A percentile compares a stretch with the other conserved stretches of the same genome.
phyloP scores from a whole-genome alignment of 2,888 invertebrate species.

The Gastrophysa polygoni region DNA sequence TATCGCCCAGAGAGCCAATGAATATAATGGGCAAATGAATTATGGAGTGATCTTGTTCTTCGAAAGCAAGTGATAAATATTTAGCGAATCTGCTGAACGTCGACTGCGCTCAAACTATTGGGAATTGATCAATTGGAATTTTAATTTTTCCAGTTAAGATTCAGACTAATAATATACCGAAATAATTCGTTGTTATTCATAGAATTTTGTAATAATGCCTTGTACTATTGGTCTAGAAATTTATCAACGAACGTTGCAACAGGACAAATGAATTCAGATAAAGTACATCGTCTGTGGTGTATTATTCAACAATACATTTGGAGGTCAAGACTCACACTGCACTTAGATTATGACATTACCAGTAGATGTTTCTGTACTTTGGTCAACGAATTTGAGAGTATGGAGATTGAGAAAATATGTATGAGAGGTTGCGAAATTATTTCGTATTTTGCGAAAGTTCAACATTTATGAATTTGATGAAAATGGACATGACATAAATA shows the following conservation, averaged over 20 bases:
- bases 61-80: background rate
- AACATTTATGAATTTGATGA: too few relatives aligned
- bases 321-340: background rate
- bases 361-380: background rate
- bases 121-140: background rate
- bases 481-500: too few relatives aligned
- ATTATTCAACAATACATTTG: background rate
- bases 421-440: too few relatives aligned
- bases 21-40: too few relatives aligned
- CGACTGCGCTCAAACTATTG: too few relatives aligned
- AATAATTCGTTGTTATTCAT: background rate
- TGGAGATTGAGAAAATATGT: background rate
- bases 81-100: background rate
- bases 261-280: background rate
- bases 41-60: too few relatives aligned
- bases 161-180: background rate
- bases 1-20: too few relatives aligned
- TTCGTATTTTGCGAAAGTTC: too few relatives aligned
- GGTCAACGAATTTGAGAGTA: background rate
- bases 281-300: background rate
- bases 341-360: background rate
- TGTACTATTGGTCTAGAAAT: conserved; percentile 14
- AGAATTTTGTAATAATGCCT: conserved; percentile 20
- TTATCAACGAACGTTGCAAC: conserved; percentile 14
- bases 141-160: conserved; percentile 4